A percentile compares a stretch with the other conserved stretches of the same genome.
Evolutionary conservation across 2,113 vertebrate species (phyloP).

Genomic region (Hemibagrus wyckioides): DNA sequence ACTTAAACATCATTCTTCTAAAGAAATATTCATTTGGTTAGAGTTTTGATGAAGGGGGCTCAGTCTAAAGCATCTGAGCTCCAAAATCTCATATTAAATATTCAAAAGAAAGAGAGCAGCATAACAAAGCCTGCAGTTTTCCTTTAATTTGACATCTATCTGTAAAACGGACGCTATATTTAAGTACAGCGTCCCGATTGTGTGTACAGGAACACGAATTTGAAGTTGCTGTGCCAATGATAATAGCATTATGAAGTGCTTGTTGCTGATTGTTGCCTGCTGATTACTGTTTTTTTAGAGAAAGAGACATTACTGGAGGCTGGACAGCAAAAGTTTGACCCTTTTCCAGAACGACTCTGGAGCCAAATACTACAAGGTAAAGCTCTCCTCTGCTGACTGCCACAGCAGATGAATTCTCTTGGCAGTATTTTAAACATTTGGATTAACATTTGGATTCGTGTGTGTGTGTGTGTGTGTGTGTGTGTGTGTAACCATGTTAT

Average conservation of each 20-base stretch:
- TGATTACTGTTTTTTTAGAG: constrained; percentile 75
- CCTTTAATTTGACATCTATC: not conserved
- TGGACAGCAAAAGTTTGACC: constrained; percentile 95
- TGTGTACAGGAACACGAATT: not conserved
- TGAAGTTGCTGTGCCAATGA: not conserved
- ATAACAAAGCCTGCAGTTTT: not conserved
- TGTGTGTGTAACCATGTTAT: too few species aligned
- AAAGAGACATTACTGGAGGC: constrained; percentile 97
- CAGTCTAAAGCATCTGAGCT: not conserved
- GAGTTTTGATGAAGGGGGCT: not conserved
- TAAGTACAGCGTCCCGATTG: not conserved
- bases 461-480: not conserved
- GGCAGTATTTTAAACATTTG: not conserved
- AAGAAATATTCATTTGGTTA: not conserved
- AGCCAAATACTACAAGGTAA: constrained; percentile 95
- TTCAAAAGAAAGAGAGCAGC: not conserved
- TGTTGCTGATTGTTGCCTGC: not conserved
- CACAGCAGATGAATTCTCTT: not conserved
- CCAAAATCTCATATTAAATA: not conserved
- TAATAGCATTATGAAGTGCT: not conserved
- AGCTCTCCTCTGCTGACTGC: not conserved
- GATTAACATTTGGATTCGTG: not conserved
- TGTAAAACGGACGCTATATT: not conserved
- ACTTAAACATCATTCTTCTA: not conserved
- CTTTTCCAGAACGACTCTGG: constrained; percentile 97